phyloP scores from a whole-genome alignment of 2,888 invertebrate genomes.

The Cerceris rybyensis region DNA sequence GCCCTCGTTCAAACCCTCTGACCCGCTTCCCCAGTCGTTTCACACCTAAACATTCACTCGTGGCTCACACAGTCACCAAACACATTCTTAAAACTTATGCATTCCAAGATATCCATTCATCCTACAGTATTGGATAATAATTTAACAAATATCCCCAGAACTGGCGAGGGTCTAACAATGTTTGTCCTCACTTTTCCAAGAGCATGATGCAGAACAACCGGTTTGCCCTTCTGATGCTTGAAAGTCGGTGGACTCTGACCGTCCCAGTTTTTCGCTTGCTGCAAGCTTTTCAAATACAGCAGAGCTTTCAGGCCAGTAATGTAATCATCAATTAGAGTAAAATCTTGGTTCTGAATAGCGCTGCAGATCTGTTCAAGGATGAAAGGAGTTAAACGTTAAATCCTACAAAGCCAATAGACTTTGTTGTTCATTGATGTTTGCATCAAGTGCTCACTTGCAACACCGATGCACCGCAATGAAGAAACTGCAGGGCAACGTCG shows the following conservation, averaged over 20 bases:
- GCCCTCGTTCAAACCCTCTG: no score
- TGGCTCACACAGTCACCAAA: no score
- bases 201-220: constrained; percentile 86
- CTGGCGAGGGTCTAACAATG: not conserved
- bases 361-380: constrained; percentile 89
- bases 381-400: not conserved
- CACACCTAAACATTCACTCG: no score
- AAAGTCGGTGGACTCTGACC: constrained; percentile 96
- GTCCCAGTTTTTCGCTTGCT: constrained; percentile 89
- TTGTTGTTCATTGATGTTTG: not conserved
- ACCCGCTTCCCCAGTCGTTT: no score
- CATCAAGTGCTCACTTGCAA: constrained; percentile 87
- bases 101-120: no score
- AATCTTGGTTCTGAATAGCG: constrained; percentile 99
- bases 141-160: constrained; percentile 1
- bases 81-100: no score
- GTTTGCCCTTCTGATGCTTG: constrained; percentile 97
- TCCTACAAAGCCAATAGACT: not conserved
- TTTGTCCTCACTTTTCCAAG: constrained; percentile 85
- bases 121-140: not conserved
- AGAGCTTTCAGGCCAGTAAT: constrained; percentile 93
- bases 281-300: constrained; percentile 90
- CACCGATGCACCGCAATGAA: constrained; percentile 95
- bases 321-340: constrained; percentile 97
- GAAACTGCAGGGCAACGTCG: constrained; percentile 96